Conservation (phyloP, 2,113 vertebrate species). For the Acanthisitta chloris region DNA sequence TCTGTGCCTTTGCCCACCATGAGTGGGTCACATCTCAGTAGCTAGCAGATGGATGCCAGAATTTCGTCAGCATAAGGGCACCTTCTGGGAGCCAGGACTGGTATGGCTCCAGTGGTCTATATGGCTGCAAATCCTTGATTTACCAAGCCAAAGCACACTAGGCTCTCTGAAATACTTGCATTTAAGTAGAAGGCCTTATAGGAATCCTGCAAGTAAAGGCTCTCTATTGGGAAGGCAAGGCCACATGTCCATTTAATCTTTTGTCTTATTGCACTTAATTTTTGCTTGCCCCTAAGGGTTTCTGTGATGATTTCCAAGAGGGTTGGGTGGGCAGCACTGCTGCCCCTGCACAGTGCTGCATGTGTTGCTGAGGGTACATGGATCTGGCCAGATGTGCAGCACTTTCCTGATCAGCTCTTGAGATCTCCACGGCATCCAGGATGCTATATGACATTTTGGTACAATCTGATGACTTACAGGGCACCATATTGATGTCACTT, state of each 20-base stretch:
- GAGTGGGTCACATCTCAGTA: background rate
- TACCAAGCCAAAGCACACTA: background rate
- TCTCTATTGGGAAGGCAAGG: background rate
- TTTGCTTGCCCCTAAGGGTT: background rate
- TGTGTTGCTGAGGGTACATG: rapidly evolving
- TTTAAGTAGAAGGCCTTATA: background rate
- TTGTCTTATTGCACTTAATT: background rate
- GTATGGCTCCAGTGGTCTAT: background rate
- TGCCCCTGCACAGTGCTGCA: rapidly evolving
- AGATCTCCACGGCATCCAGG: background rate
- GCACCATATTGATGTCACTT: background rate
- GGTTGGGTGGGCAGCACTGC: background rate
- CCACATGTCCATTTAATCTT: background rate
- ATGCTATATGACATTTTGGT: background rate
- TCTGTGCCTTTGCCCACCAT: background rate
- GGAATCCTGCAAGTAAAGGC: background rate
- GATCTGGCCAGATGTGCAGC: background rate
- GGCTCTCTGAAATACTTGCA: background rate
- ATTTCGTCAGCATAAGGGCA: background rate
- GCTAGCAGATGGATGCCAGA: background rate
- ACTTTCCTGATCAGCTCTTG: background rate
- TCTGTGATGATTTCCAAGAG: background rate
- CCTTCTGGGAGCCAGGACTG: background rate
- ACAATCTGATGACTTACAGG: background rate
- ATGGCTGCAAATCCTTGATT: background rate